Conservation (phyloP, 2,888 invertebrate species). For the Coleophora deauratella region DNA sequence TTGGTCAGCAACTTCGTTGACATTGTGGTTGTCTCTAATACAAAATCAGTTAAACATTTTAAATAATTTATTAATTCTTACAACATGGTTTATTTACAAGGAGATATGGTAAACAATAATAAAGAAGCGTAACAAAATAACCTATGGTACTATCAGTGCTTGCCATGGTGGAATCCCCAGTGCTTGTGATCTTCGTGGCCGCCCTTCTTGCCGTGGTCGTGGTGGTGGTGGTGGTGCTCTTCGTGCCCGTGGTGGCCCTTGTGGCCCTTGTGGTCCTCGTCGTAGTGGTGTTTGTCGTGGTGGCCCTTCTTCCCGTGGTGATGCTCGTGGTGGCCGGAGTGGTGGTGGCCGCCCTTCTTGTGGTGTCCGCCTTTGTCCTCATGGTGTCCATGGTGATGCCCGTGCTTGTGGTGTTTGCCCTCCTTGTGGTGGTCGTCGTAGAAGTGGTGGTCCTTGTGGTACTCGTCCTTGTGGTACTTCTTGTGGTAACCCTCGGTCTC, state of each 20-base stretch:
- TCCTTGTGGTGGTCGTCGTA: slow-evolving; percentile 90
- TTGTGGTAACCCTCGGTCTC: slow-evolving; percentile 89
- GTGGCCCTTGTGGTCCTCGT: slow-evolving; percentile 86
- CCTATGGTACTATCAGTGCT: slow-evolving; percentile 56
- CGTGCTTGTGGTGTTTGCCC: slow-evolving; percentile 87
- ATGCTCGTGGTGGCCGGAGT: slow-evolving; percentile 83
- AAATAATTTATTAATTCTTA: too few relatives aligned
- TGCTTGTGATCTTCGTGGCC: slow-evolving; percentile 84
- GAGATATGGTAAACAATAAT: slow-evolving; percentile 41
- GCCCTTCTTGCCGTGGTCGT: slow-evolving; percentile 85
- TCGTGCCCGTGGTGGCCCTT: slow-evolving; percentile 86
- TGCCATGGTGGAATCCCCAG: slow-evolving; percentile 79
- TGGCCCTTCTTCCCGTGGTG: slow-evolving; percentile 88
- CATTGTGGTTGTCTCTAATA: too few relatives aligned
- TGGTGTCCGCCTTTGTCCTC: slow-evolving; percentile 84
- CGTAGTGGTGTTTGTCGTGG: slow-evolving; percentile 86
- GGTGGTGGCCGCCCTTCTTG: slow-evolving; percentile 86
- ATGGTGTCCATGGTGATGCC: slow-evolving; percentile 84
- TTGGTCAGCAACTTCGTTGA: too few relatives aligned
- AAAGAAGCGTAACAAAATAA: slow-evolving; percentile 38
- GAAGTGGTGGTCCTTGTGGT: slow-evolving; percentile 90
- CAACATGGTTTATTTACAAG: slow-evolving; percentile 51
- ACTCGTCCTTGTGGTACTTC: slow-evolving; percentile 90
- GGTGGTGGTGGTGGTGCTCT: slow-evolving; percentile 82
- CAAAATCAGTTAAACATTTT: too few relatives aligned